phyloP scores from a whole-genome alignment of 2,888 invertebrate species.

The Stenichneumon culpator region DNA sequence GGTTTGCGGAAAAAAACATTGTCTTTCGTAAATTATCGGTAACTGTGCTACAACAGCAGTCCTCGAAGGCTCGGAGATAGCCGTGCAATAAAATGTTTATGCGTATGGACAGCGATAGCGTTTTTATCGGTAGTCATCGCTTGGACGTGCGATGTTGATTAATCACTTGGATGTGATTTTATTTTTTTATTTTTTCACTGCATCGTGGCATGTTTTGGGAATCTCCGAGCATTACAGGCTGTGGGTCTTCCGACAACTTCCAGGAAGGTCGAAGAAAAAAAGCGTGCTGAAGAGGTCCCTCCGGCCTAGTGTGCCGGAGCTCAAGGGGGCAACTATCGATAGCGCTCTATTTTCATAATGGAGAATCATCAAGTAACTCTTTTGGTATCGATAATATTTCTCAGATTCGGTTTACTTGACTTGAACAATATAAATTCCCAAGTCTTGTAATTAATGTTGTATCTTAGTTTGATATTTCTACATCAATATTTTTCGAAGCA shows the following conservation, averaged over 20 bases:
- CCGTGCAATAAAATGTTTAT: background rate
- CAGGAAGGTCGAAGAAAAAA: background rate
- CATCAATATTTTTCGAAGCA: too few species aligned
- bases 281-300: constrained; percentile 5
- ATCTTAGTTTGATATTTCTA: too few species aligned
- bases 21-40: background rate
- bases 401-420: too few species aligned
- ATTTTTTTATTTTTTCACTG: background rate
- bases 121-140: too few species aligned
- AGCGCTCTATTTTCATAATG: constrained; percentile 6
- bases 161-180: too few species aligned
- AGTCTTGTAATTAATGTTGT: too few species aligned
- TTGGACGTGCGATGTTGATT: too few species aligned
- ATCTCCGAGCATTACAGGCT: background rate
- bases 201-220: background rate
- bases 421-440: too few species aligned
- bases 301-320: background rate
- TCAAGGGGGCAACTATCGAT: background rate
- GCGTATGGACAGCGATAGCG: too few species aligned
- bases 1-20: background rate
- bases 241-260: background rate
- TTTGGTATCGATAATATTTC: background rate
- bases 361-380: constrained; percentile 18
- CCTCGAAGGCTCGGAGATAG: background rate
- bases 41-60: background rate